Percentiles rank a stretch among this genome's conserved stretches.
phyloP scores from a whole-genome alignment of 1,140 invertebrate genomes.

The Diorhabda elongata region DNA sequence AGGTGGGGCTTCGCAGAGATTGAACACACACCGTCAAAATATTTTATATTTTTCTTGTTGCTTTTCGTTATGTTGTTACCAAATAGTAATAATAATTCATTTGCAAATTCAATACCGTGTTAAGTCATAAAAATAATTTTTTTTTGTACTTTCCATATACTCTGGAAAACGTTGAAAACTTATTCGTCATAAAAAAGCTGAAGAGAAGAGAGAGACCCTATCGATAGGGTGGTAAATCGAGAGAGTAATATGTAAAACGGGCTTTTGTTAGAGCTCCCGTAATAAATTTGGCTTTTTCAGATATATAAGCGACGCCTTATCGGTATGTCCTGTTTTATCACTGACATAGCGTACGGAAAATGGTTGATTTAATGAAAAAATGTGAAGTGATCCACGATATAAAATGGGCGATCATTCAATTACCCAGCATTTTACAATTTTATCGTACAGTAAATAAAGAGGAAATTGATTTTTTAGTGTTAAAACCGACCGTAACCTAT shows the following conservation, averaged over 20 bases:
- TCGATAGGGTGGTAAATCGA: constrained; percentile 5
- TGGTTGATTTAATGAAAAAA: not conserved
- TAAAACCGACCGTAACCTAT: not conserved
- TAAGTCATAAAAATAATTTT: too few species aligned
- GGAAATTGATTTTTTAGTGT: constrained; percentile 1
- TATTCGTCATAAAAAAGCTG: constrained; percentile 7
- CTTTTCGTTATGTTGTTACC: too few species aligned
- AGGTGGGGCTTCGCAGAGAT: too few species aligned
- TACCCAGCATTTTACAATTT: not conserved
- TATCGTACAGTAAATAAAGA: not conserved
- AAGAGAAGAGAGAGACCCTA: not conserved
- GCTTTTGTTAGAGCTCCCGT: constrained; percentile 7
- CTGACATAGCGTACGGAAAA: not conserved
- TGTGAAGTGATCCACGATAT: not conserved
- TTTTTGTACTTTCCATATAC: not conserved
- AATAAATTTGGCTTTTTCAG: constrained; percentile 16
- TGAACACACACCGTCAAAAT: too few species aligned
- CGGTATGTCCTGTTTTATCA: constrained; percentile 5
- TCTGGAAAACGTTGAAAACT: not conserved
- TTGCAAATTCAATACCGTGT: too few species aligned
- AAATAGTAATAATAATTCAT: too few species aligned
- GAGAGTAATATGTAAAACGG: constrained; percentile 15
- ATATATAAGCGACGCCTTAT: constrained; percentile 1
- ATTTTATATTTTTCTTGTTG: too few species aligned
- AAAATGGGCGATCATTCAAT: constrained; percentile 3